A percentile compares a stretch with the other conserved stretches of the same genome.
phyloP scores from a whole-genome alignment of 2,888 invertebrate species.

The Meiosimyza platycephala region DNA sequence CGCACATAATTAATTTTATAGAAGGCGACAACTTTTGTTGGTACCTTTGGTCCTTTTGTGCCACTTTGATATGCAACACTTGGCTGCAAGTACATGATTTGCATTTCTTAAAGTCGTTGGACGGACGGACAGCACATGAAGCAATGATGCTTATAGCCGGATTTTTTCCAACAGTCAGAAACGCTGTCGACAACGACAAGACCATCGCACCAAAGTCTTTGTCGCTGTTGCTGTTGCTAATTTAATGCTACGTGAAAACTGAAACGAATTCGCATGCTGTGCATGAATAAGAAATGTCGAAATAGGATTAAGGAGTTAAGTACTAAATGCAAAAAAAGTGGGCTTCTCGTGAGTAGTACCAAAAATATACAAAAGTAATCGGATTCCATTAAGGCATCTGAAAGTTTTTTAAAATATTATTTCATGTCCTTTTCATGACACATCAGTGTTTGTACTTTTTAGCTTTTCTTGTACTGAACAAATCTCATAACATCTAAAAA shows the following conservation, averaged over 20 bases:
- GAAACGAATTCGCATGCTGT: conserved; percentile 5
- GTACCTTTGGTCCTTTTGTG: not conserved
- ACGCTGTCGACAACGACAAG: not conserved
- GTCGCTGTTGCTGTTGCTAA: not conserved
- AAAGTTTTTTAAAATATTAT: too few species aligned
- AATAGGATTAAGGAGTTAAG: conserved; percentile 13
- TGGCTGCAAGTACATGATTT: conserved; percentile 34
- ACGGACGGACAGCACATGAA: not conserved
- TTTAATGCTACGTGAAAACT: conserved; percentile 20
- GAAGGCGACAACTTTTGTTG: conserved; percentile 17
- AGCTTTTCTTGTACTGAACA: too few species aligned
- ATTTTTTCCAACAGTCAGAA: not conserved
- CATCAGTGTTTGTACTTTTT: too few species aligned
- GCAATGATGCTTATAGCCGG: conserved; percentile 1
- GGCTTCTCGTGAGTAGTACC: too few species aligned
- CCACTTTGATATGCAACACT: conserved; percentile 38
- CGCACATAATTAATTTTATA: conserved; percentile 31
- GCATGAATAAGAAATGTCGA: conserved; percentile 24
- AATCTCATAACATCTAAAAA: too few species aligned
- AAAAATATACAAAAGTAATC: too few species aligned
- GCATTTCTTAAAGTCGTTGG: conserved; percentile 17
- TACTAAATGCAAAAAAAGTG: too few species aligned
- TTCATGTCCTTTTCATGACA: too few species aligned
- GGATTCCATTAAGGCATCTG: too few species aligned
- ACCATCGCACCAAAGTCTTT: not conserved